Conservation (phyloP, 2,113 vertebrate species). For the Thamnophis sirtalis region DNA sequence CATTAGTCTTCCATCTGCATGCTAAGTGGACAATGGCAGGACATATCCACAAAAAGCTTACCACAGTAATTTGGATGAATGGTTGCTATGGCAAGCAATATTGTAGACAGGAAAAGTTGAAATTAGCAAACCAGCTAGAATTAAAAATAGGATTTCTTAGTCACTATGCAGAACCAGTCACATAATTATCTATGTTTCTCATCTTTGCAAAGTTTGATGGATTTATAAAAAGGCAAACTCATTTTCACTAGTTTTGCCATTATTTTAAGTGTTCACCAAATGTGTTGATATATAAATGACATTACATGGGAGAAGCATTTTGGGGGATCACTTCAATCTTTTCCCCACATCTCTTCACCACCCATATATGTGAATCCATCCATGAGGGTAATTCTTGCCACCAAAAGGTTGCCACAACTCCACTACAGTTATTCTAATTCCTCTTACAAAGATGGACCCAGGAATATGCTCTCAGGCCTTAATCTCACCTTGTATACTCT, state of each 20-base stretch:
- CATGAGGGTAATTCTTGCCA: not conserved
- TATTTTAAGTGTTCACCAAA: not conserved
- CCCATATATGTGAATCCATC: not conserved
- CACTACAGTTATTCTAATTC: not conserved
- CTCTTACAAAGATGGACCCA: not conserved
- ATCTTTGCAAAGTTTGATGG: not conserved
- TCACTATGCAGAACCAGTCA: not conserved
- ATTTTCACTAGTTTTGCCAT: not conserved
- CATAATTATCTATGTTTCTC: not conserved
- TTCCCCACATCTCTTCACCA: not conserved
- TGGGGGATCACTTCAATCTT: not conserved
- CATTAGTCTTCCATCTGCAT: not conserved
- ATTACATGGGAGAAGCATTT: not conserved
- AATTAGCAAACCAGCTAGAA: not conserved
- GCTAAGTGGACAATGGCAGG: not conserved
- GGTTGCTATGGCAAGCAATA: not conserved
- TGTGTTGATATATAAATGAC: not conserved
- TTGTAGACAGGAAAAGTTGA: not conserved
- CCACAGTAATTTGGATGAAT: not conserved
- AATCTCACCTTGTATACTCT: not conserved
- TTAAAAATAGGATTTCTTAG: not conserved
- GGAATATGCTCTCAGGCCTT: not conserved
- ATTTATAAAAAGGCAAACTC: not conserved
- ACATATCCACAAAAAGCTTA: not conserved
- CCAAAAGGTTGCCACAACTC: not conserved